phyloP scores from a whole-genome alignment of 2,888 invertebrate genomes.

The Sympetrum striolatum region DNA sequence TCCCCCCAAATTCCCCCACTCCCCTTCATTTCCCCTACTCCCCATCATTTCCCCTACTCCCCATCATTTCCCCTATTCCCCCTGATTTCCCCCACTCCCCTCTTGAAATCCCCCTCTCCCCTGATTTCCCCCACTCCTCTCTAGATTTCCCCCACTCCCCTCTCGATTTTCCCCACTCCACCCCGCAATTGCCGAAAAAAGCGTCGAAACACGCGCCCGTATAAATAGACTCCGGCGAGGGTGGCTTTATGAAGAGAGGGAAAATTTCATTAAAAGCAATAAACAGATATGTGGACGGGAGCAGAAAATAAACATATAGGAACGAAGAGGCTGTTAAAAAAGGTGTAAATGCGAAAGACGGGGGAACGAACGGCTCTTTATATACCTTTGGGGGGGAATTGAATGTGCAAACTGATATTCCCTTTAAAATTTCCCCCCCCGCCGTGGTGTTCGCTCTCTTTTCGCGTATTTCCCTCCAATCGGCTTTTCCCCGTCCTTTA shows the following conservation, averaged over 20 bases:
- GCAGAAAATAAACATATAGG: neutral
- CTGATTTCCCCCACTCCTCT: neutral
- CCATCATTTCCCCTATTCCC: neutral
- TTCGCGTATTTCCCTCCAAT: too few relatives aligned
- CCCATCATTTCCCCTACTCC: too few relatives aligned
- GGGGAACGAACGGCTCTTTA: slow-evolving; percentile 3
- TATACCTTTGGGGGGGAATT: neutral
- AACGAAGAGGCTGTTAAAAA: neutral
- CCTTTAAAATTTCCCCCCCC: neutral
- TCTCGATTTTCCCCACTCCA: too few relatives aligned
- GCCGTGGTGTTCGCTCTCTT: neutral
- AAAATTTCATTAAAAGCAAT: slow-evolving; percentile 7
- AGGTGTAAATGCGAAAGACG: neutral
- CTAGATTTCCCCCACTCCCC: neutral
- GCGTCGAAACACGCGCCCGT: neutral
- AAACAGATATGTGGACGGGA: slow-evolving; percentile 8
- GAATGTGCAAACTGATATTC: slow-evolving; percentile 32
- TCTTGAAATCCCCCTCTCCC: too few relatives aligned
- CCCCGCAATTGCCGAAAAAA: neutral
- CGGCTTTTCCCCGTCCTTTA: too few relatives aligned
- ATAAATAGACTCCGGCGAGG: neutral
- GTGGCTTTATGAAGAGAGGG: neutral
- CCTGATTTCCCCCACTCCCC: neutral
- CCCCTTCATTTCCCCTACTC: too few relatives aligned
- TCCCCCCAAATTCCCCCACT: neutral